Evolutionary conservation across 2,113 vertebrate species (phyloP), one percentile per base, ranked within the genome.

Genomic region (Callorhinus ursinus): DNA sequence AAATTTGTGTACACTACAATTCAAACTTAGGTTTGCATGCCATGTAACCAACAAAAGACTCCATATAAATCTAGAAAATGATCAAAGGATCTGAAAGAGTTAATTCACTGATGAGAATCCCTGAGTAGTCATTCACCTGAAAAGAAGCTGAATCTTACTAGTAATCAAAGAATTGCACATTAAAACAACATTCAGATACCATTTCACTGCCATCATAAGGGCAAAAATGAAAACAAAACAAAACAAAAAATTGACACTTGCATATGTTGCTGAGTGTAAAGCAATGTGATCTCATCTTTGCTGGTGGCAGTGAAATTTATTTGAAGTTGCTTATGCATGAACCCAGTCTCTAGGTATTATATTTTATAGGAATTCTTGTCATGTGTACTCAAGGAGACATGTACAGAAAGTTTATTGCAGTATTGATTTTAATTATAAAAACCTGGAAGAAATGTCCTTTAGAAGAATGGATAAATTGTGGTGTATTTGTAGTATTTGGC

Each of bases 361-460:
- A 51, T 93, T 65, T 24, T 89, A 26, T 33, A 82, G 16, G 33
- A 67, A 53, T 81, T 85, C 71, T 95, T 86, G 57, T n/a, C 86
- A 81, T 74, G 19, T 82, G 8, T 69, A 59, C n/a, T 87, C 36
- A 95, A 93, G 85, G 59, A 87, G 59, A 82, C 11, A 84, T 80
- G 33, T 67, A 59, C 76, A 46, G 39, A 83, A 82, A 57, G 10
- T 86, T 87, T 19, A 55, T 11, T 81, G 46, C 14, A 83, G 13
- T 77, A 53, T 51, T 93, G 46, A 46, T 46, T 96, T 90, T 93
- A 90, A 95, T 67, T 81, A 12, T 90, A 90, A 63, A 93, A 93
- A 59, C 39, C n/a, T 42, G 49, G 36, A 87, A 76, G 49, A 21
- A 55, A 33, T 95, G 46, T 53, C 49, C 49, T 74, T 74, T 90